Evolutionary conservation across 1,140 invertebrate genomes (phyloP).

Genomic region (Tetraneura akinire): DNA sequence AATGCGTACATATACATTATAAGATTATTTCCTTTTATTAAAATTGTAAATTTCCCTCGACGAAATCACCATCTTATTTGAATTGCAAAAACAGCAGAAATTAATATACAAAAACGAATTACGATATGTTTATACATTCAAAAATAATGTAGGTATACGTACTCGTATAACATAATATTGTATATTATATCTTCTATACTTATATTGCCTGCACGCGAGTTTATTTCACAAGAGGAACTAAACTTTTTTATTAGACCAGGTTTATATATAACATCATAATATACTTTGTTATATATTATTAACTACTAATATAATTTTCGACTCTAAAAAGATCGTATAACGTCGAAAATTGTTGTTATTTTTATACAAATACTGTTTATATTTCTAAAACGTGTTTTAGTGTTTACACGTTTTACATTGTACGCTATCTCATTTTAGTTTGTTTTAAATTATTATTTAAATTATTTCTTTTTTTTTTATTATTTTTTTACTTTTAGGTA

Average conservation of each 20-base stretch:
- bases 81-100: neutral
- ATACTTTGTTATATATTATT: no score
- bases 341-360: neutral
- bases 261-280: no score
- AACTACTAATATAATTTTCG: no score
- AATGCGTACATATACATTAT: neutral
- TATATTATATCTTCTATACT: no score
- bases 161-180: no score
- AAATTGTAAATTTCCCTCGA: neutral
- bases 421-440: neutral
- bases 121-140: no score
- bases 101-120: neutral
- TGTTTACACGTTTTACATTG: constrained; percentile 20
- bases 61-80: neutral
- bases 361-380: constrained; percentile 28
- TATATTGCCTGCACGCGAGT: no score
- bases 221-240: no score
- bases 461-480: no score
- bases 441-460: neutral
- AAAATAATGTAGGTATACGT: no score
- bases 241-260: no score
- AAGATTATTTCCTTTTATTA: neutral
- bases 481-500: constrained; percentile 9
- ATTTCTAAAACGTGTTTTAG: constrained; percentile 5
- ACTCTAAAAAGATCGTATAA: neutral